A percentile compares a stretch with the other conserved stretches of the same genome.
These are phyloP conservation scores for Pelochelys cantorii DNA, from an alignment of 2,797 vertebrate genomes.

Conservation along the genomic window DNA sequence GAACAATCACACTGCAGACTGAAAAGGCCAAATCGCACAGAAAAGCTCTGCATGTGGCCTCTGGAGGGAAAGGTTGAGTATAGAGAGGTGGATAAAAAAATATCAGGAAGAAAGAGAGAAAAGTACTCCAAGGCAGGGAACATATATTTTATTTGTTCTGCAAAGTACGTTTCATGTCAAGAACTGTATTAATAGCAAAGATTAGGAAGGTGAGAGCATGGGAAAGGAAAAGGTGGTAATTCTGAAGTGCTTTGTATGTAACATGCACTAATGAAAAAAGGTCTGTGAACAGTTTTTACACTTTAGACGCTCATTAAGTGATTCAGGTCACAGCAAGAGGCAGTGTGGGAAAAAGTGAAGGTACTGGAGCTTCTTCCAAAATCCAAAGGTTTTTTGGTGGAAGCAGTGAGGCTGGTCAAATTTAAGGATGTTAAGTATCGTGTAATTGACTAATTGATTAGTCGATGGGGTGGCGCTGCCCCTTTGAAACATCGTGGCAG, in stretches of 20 bases:
- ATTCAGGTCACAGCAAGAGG: neutral
- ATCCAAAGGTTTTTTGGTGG: neutral
- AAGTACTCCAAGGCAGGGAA: neutral
- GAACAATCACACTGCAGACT: neutral
- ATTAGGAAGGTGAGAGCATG: neutral
- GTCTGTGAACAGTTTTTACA: neutral
- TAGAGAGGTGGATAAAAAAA: neutral
- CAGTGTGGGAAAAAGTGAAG: neutral
- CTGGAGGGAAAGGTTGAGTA: neutral
- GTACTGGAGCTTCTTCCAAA: neutral
- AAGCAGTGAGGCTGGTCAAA: neutral
- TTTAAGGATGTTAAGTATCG: no score
- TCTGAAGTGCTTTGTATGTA: neutral
- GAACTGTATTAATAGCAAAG: neutral
- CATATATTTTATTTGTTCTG: neutral
- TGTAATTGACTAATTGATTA: no score
- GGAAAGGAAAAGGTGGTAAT: neutral
- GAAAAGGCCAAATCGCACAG: neutral
- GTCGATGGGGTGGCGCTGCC: no score
- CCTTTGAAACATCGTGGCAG: no score
- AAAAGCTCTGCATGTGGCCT: neutral
- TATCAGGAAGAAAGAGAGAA: neutral
- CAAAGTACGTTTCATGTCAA: accelerated
- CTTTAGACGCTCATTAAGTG: accelerated
- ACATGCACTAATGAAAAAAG: neutral